Evolutionary conservation across 2,113 vertebrate species (phyloP).

Genomic region (Capreolus pygargus): DNA sequence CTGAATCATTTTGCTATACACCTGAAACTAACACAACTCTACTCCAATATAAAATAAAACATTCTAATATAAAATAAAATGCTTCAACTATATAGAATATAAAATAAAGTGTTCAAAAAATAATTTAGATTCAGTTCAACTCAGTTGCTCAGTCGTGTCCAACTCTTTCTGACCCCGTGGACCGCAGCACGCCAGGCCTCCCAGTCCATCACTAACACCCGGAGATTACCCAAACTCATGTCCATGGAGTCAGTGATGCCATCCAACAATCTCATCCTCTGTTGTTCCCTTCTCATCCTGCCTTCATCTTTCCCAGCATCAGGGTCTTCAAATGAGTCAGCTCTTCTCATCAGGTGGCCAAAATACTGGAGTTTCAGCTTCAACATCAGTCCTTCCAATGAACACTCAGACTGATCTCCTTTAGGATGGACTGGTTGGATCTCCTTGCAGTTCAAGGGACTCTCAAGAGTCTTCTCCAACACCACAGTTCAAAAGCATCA

Average conservation of each 20-base stretch:
- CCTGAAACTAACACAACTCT: not conserved
- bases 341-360: rapidly evolving
- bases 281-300: not conserved
- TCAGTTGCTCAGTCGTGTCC: too few relatives aligned
- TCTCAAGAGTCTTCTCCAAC: not conserved
- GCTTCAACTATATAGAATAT: too few relatives aligned
- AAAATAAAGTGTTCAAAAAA: too few relatives aligned
- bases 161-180: not conserved
- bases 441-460: not conserved
- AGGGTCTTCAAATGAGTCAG: not conserved
- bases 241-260: not conserved
- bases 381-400: rapidly evolving
- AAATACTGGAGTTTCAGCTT: not conserved
- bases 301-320: not conserved
- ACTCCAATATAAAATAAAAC: too few relatives aligned
- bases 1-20: not conserved
- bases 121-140: too few relatives aligned
- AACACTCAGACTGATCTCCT: not conserved
- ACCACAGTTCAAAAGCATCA: not conserved
- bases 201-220: not conserved
- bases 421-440: not conserved
- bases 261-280: not conserved
- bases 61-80: too few relatives aligned
- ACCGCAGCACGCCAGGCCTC: rapidly evolving
- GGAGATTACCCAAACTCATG: not conserved